Percentiles rank a stretch among this genome's conserved stretches.
Conservation (phyloP, 2,797 vertebrate genomes). For the Tiaroga cobitis region DNA sequence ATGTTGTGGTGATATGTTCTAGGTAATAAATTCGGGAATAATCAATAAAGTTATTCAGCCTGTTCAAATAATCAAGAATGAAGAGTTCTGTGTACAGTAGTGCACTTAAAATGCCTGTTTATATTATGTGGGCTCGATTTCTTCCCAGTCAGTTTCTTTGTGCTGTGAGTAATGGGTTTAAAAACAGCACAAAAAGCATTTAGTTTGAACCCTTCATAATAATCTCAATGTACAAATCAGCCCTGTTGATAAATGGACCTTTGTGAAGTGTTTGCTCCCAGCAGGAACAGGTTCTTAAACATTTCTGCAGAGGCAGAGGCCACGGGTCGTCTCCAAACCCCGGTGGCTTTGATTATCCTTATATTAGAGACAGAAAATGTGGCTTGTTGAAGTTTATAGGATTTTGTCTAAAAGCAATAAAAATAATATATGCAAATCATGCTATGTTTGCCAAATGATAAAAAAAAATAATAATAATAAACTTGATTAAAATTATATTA, state of each 20-base stretch:
- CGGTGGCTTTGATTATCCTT: conserved; percentile 45
- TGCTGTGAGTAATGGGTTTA: conserved; percentile 10
- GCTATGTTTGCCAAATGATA: neutral
- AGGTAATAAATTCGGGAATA: neutral
- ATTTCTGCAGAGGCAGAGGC: conserved; percentile 33
- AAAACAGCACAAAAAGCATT: conserved; percentile 10
- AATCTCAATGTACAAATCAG: conserved; percentile 4
- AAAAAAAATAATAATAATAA: neutral
- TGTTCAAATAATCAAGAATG: neutral
- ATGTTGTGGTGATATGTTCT: neutral
- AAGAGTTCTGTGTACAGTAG: neutral
- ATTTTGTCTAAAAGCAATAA: conserved; percentile 11
- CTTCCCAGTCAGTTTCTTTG: neutral
- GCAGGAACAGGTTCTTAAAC: conserved; percentile 27
- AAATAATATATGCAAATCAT: conserved; percentile 5
- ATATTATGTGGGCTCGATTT: neutral
- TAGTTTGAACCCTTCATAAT: conserved; percentile 1
- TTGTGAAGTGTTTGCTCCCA: conserved; percentile 6
- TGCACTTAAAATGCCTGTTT: neutral
- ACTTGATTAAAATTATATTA: neutral
- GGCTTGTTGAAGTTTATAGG: neutral
- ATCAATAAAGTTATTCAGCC: conserved; percentile 6
- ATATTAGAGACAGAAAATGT: conserved; percentile 3
- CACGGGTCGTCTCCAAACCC: neutral
- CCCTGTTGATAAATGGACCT: conserved; percentile 10